These are phyloP conservation scores for Pristionchus pacificus DNA, from an alignment of 1,140 invertebrate genomes.

Conservation along the genomic window DNA sequence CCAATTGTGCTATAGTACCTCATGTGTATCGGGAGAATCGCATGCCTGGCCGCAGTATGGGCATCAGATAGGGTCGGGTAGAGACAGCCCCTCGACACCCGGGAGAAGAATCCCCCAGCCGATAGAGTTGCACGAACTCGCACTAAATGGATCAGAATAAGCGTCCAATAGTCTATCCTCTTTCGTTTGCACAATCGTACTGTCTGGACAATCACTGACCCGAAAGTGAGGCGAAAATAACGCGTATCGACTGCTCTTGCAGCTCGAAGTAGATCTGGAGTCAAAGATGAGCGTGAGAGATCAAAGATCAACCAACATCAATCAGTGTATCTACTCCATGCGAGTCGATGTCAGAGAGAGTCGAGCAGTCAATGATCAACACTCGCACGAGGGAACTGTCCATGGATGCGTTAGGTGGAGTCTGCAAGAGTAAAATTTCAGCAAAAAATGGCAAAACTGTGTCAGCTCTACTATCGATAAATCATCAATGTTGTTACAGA, in stretches of 20 bases:
- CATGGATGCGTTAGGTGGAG: background rate
- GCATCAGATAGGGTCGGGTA: background rate
- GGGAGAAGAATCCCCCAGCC: background rate
- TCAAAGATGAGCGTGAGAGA: too few species aligned
- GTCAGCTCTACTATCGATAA: slow-evolving; percentile 27
- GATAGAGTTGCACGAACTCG: background rate
- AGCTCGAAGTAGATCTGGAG: background rate
- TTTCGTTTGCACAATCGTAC: background rate
- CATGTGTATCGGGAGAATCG: background rate
- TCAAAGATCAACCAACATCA: background rate
- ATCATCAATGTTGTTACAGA: slow-evolving; percentile 22
- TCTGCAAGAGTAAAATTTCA: too few species aligned
- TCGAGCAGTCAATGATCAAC: background rate
- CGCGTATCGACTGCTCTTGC: background rate
- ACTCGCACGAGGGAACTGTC: background rate
- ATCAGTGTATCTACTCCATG: background rate
- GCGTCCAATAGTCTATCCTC: background rate
- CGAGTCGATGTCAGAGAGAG: background rate
- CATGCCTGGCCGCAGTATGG: background rate
- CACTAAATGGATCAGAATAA: too few species aligned
- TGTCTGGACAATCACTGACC: background rate
- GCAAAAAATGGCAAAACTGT: slow-evolving; percentile 17
- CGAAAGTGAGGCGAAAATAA: background rate
- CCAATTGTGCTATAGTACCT: too few species aligned
- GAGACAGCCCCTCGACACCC: background rate